Percentiles rank a stretch among this genome's conserved stretches.
Evolutionary conservation across 2,113 vertebrate genomes (phyloP).

Genomic region (Corythoichthys intestinalis): DNA sequence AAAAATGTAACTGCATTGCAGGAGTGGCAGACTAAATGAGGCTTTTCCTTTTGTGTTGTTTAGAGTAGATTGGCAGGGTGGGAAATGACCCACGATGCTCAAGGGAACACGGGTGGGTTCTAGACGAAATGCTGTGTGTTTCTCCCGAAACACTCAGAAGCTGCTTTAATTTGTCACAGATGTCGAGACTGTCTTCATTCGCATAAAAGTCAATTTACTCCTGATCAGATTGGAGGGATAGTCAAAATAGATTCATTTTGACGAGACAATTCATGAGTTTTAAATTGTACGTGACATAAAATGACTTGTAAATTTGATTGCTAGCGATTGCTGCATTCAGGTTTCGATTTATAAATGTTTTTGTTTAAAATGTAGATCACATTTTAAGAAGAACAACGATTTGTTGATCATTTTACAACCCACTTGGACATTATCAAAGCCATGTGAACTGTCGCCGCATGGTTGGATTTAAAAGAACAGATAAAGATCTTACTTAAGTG

Average conservation of each 20-base stretch:
- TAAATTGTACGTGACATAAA: slow-evolving; percentile 36
- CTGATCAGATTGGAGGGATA: slow-evolving; percentile 7
- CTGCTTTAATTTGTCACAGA: slow-evolving; percentile 30
- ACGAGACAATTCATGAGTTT: slow-evolving; percentile 17
- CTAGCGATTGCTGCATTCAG: slow-evolving; percentile 29
- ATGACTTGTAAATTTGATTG: slow-evolving; percentile 31
- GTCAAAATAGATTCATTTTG: slow-evolving; percentile 9
- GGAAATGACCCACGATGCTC: slow-evolving; percentile 58
- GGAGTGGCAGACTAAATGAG: slow-evolving; percentile 62
- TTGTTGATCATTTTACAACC: slow-evolving; percentile 13
- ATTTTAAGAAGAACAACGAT: slow-evolving; percentile 6
- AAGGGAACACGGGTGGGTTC: slow-evolving; percentile 36
- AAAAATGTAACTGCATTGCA: slow-evolving; percentile 52
- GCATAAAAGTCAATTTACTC: slow-evolving; percentile 4
- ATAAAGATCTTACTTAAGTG: slow-evolving; percentile 53
- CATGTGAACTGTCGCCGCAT: slow-evolving; percentile 56
- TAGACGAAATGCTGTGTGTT: slow-evolving; percentile 7
- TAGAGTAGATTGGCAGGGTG: slow-evolving; percentile 48
- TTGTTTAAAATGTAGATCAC: slow-evolving; percentile 10
- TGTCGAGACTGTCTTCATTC: slow-evolving; percentile 27
- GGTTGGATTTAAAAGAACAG: slow-evolving; percentile 34
- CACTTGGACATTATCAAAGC: slow-evolving; percentile 27
- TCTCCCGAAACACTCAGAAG: slow-evolving; percentile 12
- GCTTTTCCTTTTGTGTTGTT: slow-evolving; percentile 67
- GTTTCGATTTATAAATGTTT: slow-evolving; percentile 32